Base-by-base conservation (phyloP, 53 echinoderm and acorn worm species). In the Glandiceps talaboti region DNA sequence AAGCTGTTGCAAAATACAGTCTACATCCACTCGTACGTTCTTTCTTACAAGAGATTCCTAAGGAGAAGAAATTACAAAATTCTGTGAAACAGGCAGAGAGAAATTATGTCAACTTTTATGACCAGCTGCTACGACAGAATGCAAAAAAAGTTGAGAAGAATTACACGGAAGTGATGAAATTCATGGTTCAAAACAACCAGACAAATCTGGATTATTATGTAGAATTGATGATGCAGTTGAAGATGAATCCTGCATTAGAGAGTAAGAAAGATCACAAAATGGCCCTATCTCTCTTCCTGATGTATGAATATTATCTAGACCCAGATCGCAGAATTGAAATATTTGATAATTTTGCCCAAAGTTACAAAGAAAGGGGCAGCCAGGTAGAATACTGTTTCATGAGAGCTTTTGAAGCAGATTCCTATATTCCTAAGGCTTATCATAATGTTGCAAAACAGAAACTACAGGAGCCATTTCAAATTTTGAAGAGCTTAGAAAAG, bases 361-460 rank as follows among this genome's bases (percentile, higher is more conserved):
- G 32, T 45, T 84, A 80, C 28, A 32, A 76, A 31, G 33, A 30
- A n/a, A 80, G 75, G 26, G 82, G 82, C 0, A 86, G 92, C 64
- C 28, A 78, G 27, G 82, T 81, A 27, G 88, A 81, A 26, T 90
- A 88, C 86, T 88, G 85, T 25, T 82, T 85, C 77, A 33, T 88
- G 31, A 82, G 82, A 77, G 96, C 86, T 27, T 95, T 92, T 92
- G 75, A 81, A 74, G 90, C 81, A 1, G 96, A 95, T 78, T 88
- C 90, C 83, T 81, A 77, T 29, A 72, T 90, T 14, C 84, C 79
- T 1, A 77, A 81, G 33, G 85, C 88, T 1, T 77, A 82, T 33
- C 78, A 81, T 26, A 31, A 74, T 1, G 76, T 85, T 26, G 80
- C 81, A 1, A 82, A 31, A 75, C 27, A 88, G 30, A 78, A 28